phyloP scores from a whole-genome alignment of 1,140 invertebrate species.

The Stegodyphus mimosarum region DNA sequence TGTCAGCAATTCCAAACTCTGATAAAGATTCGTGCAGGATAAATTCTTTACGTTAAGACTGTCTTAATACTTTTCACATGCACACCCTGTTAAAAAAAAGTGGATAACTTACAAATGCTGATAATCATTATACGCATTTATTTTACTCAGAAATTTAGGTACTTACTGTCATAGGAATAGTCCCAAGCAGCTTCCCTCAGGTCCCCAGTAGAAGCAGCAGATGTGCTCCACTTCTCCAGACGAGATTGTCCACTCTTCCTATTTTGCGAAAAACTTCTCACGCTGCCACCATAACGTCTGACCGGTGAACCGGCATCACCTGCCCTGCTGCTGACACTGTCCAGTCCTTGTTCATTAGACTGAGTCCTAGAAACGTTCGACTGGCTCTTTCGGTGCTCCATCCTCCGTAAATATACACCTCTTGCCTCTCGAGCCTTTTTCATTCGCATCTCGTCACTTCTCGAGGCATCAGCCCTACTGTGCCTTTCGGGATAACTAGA shows the following conservation, averaged over 20 bases:
- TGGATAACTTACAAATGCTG: no score
- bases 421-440: conserved; percentile 22
- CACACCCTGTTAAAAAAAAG: no score
- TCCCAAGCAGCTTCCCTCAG: conserved; percentile 49
- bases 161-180: conserved; percentile 51
- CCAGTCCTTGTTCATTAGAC: conserved; percentile 13
- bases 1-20: no score
- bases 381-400: conserved; percentile 49
- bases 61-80: no score
- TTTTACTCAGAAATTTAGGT: no score
- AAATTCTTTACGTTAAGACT: no score
- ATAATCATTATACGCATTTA: no score
- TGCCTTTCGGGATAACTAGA: background rate
- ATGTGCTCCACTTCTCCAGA: conserved; percentile 49
- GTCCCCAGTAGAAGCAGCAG: conserved; percentile 50
- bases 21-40: no score
- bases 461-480: conserved; percentile 14
- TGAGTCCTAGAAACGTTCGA: conserved; percentile 21
- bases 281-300: background rate
- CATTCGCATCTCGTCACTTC: conserved; percentile 2
- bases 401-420: conserved; percentile 42
- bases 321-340: background rate
- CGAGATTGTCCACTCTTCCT: conserved; percentile 16
- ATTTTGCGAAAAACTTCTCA: conserved; percentile 32
- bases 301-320: background rate